phyloP scores from a whole-genome alignment of 2,113 vertebrate genomes.

The Solea senegalensis region DNA sequence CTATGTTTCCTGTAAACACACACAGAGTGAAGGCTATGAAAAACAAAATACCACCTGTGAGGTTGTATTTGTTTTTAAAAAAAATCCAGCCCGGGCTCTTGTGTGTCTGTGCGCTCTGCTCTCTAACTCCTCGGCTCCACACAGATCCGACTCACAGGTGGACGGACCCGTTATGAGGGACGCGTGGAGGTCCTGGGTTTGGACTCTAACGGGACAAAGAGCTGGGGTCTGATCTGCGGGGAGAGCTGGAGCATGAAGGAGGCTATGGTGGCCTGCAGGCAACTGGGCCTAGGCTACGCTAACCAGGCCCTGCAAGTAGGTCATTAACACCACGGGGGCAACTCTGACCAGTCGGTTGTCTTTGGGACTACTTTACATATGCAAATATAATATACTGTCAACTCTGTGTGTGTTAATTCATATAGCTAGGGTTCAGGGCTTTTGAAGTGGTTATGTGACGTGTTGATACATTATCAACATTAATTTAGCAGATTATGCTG shows the following conservation, averaged over 20 bases:
- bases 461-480: no score
- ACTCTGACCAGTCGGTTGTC: conserved; percentile 6
- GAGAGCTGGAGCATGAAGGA: conserved; percentile 92
- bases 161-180: conserved; percentile 90
- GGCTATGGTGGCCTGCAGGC: conserved; percentile 92
- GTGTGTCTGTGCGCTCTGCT: conserved; percentile 46
- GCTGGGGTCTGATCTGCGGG: conserved; percentile 94
- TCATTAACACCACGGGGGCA: conserved; percentile 57
- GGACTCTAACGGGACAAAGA: conserved; percentile 75
- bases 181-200: conserved; percentile 88
- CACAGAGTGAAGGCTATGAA: neutral
- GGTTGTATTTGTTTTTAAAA: conserved; percentile 3
- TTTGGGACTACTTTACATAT: conserved; percentile 23
- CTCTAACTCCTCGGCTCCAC: conserved; percentile 58
- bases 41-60: neutral
- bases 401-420: neutral
- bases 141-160: conserved; percentile 93
- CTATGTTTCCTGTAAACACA: conserved; percentile 34
- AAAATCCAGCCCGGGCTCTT: neutral
- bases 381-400: conserved; percentile 52
- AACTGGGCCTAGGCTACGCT: conserved; percentile 94
- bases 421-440: no score
- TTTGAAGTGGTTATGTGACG: no score
- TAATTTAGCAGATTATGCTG: no score
- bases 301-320: conserved; percentile 94